A percentile compares a stretch with the other conserved stretches of the same genome.
Conservation (phyloP, 2,797 vertebrate genomes). For the Sternotherus odoratus region DNA sequence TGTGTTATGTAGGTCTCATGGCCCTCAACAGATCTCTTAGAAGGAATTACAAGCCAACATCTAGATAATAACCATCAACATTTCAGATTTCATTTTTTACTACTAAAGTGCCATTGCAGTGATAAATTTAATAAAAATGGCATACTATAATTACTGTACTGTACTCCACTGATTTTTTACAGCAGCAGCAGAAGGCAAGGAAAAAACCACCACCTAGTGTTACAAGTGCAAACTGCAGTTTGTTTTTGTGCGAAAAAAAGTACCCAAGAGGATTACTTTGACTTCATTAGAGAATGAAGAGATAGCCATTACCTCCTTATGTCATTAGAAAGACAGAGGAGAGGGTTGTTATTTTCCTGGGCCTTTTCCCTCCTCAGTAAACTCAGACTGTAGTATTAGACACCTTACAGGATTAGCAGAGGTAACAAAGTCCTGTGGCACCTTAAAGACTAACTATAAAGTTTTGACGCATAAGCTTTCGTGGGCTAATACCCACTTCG, state of each 20-base stretch:
- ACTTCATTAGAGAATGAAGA: conserved; percentile 74
- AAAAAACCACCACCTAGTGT: conserved; percentile 82
- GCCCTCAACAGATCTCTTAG: conserved; percentile 66
- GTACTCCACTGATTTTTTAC: conserved; percentile 37
- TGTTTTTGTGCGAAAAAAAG: conserved; percentile 82
- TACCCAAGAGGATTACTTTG: conserved; percentile 80
- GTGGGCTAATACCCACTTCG: too few relatives aligned
- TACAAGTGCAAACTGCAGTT: conserved; percentile 76
- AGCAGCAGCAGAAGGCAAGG: conserved; percentile 58
- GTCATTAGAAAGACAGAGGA: conserved; percentile 69
- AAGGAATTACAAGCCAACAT: conserved; percentile 73
- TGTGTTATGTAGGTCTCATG: conserved; percentile 73
- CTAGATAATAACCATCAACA: conserved; percentile 70
- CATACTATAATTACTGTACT: conserved; percentile 66
- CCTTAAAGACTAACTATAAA: too few relatives aligned
- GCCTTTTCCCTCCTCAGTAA: conserved; percentile 18
- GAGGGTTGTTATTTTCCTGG: conserved; percentile 50
- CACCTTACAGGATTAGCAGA: background rate
- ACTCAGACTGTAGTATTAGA: conserved; percentile 14
- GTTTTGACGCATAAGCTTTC: too few relatives aligned
- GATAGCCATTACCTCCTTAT: conserved; percentile 70
- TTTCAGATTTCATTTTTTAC: conserved; percentile 77
- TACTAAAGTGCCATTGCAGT: conserved; percentile 49
- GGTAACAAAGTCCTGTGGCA: too few relatives aligned
- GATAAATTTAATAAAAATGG: conserved; percentile 69